These are phyloP conservation scores for Temnopleurus reevesii DNA, from an alignment of 53 echinoderm and acorn worm species.

Conservation along the genomic window DNA sequence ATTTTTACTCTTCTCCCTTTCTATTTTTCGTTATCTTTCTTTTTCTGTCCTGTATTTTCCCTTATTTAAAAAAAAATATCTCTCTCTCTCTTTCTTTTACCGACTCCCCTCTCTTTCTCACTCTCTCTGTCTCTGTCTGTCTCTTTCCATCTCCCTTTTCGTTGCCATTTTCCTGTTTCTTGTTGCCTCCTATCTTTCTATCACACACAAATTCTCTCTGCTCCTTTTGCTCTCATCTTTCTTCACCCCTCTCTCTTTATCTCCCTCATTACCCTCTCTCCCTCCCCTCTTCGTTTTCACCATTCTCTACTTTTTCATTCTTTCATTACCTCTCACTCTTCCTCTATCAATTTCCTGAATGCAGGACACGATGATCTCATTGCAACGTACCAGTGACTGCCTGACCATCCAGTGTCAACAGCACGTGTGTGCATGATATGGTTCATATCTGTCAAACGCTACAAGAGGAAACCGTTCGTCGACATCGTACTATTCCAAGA, in stretches of 20 bases:
- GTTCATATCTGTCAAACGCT: not conserved
- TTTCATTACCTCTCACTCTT: not conserved
- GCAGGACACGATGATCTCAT: constrained; percentile 3
- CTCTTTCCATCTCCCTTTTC: not conserved
- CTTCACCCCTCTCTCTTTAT: not conserved
- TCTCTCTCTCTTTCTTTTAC: not conserved
- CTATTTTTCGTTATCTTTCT: not conserved
- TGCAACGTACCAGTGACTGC: not conserved
- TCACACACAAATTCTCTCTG: not conserved
- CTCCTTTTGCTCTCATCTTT: not conserved
- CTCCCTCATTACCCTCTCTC: too few species aligned
- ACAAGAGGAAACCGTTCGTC: not conserved
- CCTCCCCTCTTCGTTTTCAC: too few species aligned
- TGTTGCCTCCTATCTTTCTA: not conserved
- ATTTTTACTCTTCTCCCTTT: not conserved
- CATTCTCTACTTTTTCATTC: not conserved
- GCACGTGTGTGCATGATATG: not conserved
- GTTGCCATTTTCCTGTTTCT: too few species aligned
- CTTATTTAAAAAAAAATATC: too few species aligned
- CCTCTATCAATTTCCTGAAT: not conserved
- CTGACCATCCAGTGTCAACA: not conserved
- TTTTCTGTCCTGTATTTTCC: not conserved
- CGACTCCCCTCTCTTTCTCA: not conserved
- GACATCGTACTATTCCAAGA: not conserved
- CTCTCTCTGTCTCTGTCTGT: not conserved